Evolutionary conservation across 2,888 invertebrate species (phyloP).

Genomic region (Ptychoptera contaminata): DNA sequence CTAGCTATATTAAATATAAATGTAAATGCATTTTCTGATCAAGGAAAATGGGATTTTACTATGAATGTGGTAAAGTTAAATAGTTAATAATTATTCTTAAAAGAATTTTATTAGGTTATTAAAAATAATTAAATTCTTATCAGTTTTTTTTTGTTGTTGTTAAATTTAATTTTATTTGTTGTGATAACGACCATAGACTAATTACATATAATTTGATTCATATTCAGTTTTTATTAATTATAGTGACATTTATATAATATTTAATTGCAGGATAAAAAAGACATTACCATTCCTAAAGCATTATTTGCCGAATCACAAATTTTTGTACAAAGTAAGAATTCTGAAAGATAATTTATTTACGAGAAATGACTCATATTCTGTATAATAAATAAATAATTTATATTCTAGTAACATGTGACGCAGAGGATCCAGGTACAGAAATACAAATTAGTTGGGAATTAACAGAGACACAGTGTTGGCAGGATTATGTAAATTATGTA

Average conservation of each 20-base stretch:
- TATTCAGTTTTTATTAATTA: neutral
- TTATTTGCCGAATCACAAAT: conserved; percentile 56
- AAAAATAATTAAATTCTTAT: too few relatives aligned
- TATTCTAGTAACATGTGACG: conserved; percentile 33
- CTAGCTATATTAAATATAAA: too few relatives aligned
- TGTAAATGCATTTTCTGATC: conserved; percentile 27
- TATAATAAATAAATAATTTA: conserved; percentile 2
- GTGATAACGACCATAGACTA: neutral
- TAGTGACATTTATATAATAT: conserved; percentile 6
- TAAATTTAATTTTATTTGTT: conserved; percentile 14
- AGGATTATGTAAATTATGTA: conserved; percentile 21
- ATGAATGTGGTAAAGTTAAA: conserved; percentile 35
- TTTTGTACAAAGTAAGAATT: conserved; percentile 45
- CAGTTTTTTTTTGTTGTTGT: conserved; percentile 3
- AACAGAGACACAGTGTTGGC: conserved; percentile 40
- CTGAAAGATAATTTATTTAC: conserved; percentile 8
- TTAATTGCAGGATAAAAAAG: conserved; percentile 33
- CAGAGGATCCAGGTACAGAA: conserved; percentile 21
- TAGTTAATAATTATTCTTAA: conserved; percentile 2
- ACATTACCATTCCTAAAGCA: conserved; percentile 40
- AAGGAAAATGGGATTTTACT: conserved; percentile 50
- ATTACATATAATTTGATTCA: conserved; percentile 3
- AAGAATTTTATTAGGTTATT: neutral
- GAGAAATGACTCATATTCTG: conserved; percentile 6
- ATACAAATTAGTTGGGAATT: conserved; percentile 37